These are phyloP conservation scores for Diabrotica virgifera DNA, from an alignment of 1,140 invertebrate species.

Conservation along the genomic window DNA sequence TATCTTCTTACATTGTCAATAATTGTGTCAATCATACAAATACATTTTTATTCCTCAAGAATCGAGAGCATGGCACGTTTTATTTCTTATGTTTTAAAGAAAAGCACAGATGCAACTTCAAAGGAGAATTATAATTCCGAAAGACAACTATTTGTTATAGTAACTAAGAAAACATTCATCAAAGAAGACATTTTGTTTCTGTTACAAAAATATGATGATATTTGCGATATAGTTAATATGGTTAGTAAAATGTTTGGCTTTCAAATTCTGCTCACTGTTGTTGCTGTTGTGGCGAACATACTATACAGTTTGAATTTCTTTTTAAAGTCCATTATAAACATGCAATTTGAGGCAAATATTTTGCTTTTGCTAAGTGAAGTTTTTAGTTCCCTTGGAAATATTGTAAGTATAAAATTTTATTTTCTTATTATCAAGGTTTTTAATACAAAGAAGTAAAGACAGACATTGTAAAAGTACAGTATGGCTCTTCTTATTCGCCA, in stretches of 20 bases:
- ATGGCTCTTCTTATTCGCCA: too few species aligned
- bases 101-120: not conserved
- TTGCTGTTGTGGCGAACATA: not conserved
- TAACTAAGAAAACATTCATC: not conserved
- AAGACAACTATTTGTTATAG: not conserved
- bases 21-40: not conserved
- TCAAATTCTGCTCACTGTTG: not conserved
- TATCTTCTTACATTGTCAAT: too few species aligned
- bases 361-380: too few species aligned
- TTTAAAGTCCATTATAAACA: not conserved
- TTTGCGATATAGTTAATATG: not conserved
- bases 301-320: not conserved
- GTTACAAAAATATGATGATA: not conserved
- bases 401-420: too few species aligned
- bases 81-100: not conserved
- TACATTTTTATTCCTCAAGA: not conserved
- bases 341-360: too few species aligned
- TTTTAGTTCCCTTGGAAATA: too few species aligned
- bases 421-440: too few species aligned
- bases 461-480: too few species aligned
- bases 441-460: too few species aligned
- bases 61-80: not conserved
- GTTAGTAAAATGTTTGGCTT: not conserved
- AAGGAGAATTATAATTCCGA: not conserved
- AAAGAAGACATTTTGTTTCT: not conserved